phyloP scores from a whole-genome alignment of 2,888 invertebrate genomes.

The Ophion obscuratus region DNA sequence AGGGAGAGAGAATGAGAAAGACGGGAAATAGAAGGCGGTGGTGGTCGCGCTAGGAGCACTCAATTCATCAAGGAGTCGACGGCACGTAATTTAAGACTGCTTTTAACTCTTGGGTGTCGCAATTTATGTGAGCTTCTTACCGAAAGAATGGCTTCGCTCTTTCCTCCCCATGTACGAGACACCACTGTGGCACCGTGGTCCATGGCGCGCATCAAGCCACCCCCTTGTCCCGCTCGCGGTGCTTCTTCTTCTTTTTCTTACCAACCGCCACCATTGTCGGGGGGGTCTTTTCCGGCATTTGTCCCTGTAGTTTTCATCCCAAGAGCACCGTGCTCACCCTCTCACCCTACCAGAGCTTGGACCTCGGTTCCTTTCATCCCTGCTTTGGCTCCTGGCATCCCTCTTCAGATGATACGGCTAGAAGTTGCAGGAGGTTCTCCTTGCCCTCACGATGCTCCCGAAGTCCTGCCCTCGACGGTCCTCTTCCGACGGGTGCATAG shows the following conservation, averaged over 20 bases:
- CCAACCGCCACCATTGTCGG: conserved; percentile 66
- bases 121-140: conserved; percentile 84
- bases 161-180: conserved; percentile 71
- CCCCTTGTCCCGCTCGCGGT: conserved; percentile 40
- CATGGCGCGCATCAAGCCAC: conserved; percentile 60
- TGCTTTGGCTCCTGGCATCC: conserved; percentile 55
- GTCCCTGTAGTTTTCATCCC: conserved; percentile 50
- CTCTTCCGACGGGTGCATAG: not conserved
- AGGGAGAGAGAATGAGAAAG: conserved; percentile 64
- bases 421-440: not conserved
- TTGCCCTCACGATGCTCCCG: not conserved
- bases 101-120: conserved; percentile 84
- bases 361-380: conserved; percentile 66
- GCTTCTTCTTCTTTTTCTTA: conserved; percentile 61
- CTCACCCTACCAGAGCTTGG: conserved; percentile 35
- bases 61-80: conserved; percentile 84
- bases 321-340: conserved; percentile 62
- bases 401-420: not conserved
- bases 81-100: conserved; percentile 84
- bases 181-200: conserved; percentile 70
- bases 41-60: conserved; percentile 79
- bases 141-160: conserved; percentile 81
- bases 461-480: not conserved
- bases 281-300: conserved; percentile 64
- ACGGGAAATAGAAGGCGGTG: conserved; percentile 64